phyloP scores from a whole-genome alignment of 2,888 invertebrate genomes.

The Chrysotoxum bicinctum region DNA sequence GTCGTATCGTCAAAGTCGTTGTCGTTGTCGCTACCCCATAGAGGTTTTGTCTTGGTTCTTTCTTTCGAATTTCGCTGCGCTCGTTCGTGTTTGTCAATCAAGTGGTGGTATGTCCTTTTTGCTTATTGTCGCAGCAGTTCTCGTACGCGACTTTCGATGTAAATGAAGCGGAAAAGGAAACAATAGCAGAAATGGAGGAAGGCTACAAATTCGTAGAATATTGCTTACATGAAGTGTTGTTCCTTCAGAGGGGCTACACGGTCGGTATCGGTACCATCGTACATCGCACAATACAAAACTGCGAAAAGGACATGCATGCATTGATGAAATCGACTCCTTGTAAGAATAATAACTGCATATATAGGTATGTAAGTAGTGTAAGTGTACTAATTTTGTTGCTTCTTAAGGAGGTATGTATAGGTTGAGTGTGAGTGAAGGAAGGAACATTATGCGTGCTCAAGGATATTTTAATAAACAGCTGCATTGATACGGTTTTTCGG shows the following conservation, averaged over 20 bases:
- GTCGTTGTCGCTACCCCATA: slow-evolving; percentile 32
- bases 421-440: background rate
- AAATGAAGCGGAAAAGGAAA: slow-evolving; percentile 70
- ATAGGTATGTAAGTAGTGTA: background rate
- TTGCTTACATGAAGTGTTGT: background rate
- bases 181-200: slow-evolving; percentile 48
- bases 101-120: slow-evolving; percentile 67
- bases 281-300: slow-evolving; percentile 29
- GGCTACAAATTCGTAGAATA: slow-evolving; percentile 35
- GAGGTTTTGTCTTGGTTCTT: slow-evolving; percentile 25
- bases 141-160: slow-evolving; percentile 59
- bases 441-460: slow-evolving; percentile 10
- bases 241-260: slow-evolving; percentile 1
- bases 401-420: background rate
- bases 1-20: background rate
- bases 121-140: slow-evolving; percentile 29
- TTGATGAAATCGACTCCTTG: slow-evolving; percentile 66
- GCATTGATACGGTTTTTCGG: slow-evolving; percentile 14
- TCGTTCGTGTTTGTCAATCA: slow-evolving; percentile 62
- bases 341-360: background rate
- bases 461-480: slow-evolving; percentile 38
- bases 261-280: no score
- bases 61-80: slow-evolving; percentile 35
- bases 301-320: slow-evolving; percentile 69
- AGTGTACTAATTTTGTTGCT: no score